Evolutionary conservation across 1,140 invertebrate species (phyloP).

Genomic region (Acyrthosiphon pisum): DNA sequence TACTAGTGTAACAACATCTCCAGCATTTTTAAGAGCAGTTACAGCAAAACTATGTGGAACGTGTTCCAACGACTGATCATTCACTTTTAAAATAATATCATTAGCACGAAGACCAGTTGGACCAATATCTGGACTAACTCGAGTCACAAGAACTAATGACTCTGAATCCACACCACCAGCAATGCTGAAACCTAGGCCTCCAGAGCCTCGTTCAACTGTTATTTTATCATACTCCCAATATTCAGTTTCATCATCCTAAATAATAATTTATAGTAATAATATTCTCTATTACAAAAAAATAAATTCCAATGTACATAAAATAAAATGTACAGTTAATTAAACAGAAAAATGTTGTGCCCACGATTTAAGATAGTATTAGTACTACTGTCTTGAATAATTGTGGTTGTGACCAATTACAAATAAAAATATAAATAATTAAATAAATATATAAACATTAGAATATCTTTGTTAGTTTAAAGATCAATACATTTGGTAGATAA

Average conservation of each 20-base stretch:
- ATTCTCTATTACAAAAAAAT: not conserved
- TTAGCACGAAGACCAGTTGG: slow-evolving; percentile 87
- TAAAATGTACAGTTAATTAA: not conserved
- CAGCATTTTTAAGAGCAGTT: slow-evolving; percentile 93
- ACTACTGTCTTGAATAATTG: no score
- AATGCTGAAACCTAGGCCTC: slow-evolving; percentile 95
- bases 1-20: slow-evolving; percentile 86
- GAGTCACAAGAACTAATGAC: slow-evolving; percentile 96
- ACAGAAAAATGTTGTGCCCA: no score
- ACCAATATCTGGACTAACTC: slow-evolving; percentile 95
- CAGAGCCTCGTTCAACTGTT: slow-evolving; percentile 81
- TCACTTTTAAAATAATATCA: slow-evolving; percentile 91
- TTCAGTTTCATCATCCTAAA: slow-evolving; percentile 48
- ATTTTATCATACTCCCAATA: slow-evolving; percentile 86
- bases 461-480: not conserved
- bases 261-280: not conserved
- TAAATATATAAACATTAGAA: not conserved
- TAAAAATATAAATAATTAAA: not conserved
- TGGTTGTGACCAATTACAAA: not conserved
- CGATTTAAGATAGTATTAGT: no score
- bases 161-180: slow-evolving; percentile 84
- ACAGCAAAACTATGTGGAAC: slow-evolving; percentile 93
- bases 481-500: not conserved
- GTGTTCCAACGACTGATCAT: slow-evolving; percentile 88
- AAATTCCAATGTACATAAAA: not conserved